Base-by-base conservation (phyloP, 2,888 invertebrate species). In the Agapostemon virescens region DNA sequence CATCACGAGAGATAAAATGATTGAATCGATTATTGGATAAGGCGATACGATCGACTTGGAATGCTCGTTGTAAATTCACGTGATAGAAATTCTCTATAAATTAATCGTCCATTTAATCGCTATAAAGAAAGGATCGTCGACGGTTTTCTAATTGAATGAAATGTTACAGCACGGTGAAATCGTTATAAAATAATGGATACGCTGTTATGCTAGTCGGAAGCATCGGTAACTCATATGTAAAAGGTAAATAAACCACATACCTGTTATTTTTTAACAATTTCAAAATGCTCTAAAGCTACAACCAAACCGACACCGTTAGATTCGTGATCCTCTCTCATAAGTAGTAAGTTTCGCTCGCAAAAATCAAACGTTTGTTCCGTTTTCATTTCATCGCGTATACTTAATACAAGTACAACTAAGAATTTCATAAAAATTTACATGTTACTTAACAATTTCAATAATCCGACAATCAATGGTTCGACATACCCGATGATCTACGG, bases 1-100 rank as follows among this genome's bases (percentile, higher is more conserved):
- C 23, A n/a, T 15, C 42, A 17, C 17, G 61, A 13, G 33, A 45
- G 40, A 42, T 20, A 45, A 15, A 23, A 45, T 61, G 67, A 23
- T 63, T n/a, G 17, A 20, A 6, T 49, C 38, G 38, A 69, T 66
- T 36, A 64, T 58, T 68, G 23, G 30, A 49, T 61, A 61, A 26
- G 63, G 69, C 68, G 79, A 78, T 80, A 82, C 80, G 84, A 79
- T 77, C 75, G 76, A 80, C 69, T 42, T 85, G 87, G 87, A 86
- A 86, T 86, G 85, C 64, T 82, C 67, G 40, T 68, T 61, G 61
- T 58, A 61, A 70, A 73, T 70, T 76, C n/a, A 69, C 52, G 45
- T 49, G 13, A 11, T 45, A 61, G 30, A 45, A 15, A 68, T 64
- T 70, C 49, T 66, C 15, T 61, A 69, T 69, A 79, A 67, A 73